A percentile compares a stretch with the other conserved stretches of the same genome.
Evolutionary conservation across 2,113 vertebrate genomes (phyloP).

Genomic region (Mesocricetus auratus): DNA sequence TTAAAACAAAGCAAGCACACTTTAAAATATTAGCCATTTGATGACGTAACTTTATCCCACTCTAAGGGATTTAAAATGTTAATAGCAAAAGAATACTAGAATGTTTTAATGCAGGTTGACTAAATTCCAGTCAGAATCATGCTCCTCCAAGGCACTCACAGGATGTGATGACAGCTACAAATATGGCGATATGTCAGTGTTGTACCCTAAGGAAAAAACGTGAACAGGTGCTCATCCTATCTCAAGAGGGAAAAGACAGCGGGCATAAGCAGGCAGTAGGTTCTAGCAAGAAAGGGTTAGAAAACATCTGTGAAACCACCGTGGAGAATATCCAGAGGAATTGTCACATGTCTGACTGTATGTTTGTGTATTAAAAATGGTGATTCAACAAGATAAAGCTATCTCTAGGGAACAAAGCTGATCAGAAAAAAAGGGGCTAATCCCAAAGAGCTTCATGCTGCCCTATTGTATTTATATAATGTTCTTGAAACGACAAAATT

Average conservation of each 20-base stretch:
- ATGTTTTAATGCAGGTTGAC: background rate
- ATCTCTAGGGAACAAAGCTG: background rate
- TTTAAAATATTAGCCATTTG: constrained; percentile 1
- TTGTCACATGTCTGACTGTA: background rate
- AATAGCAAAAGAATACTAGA: constrained; percentile 3
- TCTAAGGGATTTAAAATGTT: background rate
- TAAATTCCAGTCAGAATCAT: constrained; percentile 12
- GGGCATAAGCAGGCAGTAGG: background rate
- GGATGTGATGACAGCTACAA: background rate
- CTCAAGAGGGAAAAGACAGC: background rate
- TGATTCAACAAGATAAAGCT: background rate
- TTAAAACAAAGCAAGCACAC: background rate
- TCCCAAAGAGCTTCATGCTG: background rate
- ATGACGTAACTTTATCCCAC: background rate
- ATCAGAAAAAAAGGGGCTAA: background rate
- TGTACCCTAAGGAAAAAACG: background rate
- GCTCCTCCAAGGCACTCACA: background rate
- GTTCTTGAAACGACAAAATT: constrained; percentile 1
- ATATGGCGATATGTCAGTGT: background rate
- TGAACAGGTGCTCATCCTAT: background rate
- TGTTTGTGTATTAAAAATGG: background rate
- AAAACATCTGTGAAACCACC: background rate
- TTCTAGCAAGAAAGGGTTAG: background rate
- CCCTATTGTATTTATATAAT: background rate
- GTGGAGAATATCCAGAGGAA: constrained; percentile 28